phyloP scores from a whole-genome alignment of 1,140 invertebrate species.

The Protaetia brevitarsis region DNA sequence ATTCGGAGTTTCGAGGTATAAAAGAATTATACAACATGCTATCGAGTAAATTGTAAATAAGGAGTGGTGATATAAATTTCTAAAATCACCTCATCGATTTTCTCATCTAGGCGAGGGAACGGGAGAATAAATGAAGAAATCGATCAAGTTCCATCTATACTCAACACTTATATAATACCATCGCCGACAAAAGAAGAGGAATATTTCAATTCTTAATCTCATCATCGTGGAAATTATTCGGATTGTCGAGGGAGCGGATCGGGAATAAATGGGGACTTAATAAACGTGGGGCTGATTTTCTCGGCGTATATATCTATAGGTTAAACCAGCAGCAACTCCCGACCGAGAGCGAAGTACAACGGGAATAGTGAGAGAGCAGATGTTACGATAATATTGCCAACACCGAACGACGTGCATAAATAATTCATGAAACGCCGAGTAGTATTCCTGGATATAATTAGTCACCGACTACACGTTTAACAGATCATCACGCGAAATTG shows the following conservation, averaged over 20 bases:
- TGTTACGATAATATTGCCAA: slow-evolving; percentile 16
- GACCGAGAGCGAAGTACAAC: background rate
- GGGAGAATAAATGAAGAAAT: too few species aligned
- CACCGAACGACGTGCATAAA: slow-evolving; percentile 5
- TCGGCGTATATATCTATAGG: too few species aligned
- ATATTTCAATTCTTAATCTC: too few species aligned
- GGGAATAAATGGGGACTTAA: slow-evolving; percentile 2
- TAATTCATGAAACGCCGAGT: slow-evolving; percentile 15
- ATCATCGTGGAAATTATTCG: background rate
- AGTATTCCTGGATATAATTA: slow-evolving; percentile 17
- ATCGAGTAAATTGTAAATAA: too few species aligned
- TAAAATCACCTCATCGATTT: too few species aligned
- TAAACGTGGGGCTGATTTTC: background rate
- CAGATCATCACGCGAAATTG: slow-evolving; percentile 16
- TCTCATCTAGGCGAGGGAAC: too few species aligned
- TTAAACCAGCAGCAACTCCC: background rate
- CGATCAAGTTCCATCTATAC: too few species aligned
- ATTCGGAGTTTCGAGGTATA: too few species aligned
- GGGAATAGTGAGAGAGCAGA: background rate
- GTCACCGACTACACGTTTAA: slow-evolving; percentile 11
- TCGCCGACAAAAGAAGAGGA: too few species aligned
- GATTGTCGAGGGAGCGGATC: background rate
- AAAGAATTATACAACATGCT: too few species aligned
- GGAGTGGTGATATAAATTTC: too few species aligned
- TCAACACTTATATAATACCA: too few species aligned